These are phyloP conservation scores for Rhinolophus ferrumequinum DNA, from an alignment of 2,113 vertebrate genomes.

Conservation along the genomic window DNA sequence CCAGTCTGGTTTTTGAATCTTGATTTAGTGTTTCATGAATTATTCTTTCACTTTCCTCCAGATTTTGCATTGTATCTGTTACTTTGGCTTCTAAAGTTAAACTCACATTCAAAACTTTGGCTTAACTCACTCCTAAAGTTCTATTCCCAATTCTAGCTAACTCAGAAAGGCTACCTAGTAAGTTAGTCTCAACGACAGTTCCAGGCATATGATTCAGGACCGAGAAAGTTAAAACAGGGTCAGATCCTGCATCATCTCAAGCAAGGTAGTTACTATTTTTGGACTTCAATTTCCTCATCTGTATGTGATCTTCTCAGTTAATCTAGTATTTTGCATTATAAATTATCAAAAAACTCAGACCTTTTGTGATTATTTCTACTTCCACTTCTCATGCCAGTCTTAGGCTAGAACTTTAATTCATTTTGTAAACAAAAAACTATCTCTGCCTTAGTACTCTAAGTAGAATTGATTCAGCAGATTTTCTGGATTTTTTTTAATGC, in stretches of 20 bases:
- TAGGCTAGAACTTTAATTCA: background rate
- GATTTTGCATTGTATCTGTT: background rate
- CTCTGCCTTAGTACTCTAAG: background rate
- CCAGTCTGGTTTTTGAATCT: background rate
- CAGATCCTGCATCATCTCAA: background rate
- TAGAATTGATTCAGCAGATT: background rate
- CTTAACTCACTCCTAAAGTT: background rate
- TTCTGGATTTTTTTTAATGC: background rate
- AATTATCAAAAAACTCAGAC: background rate
- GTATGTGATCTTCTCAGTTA: background rate
- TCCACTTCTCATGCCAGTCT: background rate
- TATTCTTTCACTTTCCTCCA: background rate
- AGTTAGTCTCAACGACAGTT: background rate
- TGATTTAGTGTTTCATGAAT: background rate
- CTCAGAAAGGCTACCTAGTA: background rate
- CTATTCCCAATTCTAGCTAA: background rate
- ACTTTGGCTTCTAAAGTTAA: slow-evolving; percentile 14
- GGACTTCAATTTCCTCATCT: background rate
- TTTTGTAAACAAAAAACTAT: background rate
- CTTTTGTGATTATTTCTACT: background rate
- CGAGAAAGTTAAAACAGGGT: background rate
- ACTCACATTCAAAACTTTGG: background rate
- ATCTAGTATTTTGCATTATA: slow-evolving; percentile 20
- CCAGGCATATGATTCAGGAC: background rate
- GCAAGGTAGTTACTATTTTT: background rate